Evolutionary conservation across 2,888 invertebrate species (phyloP), one percentile per base, ranked within the genome.

Genomic region (Slavum lentiscoides): DNA sequence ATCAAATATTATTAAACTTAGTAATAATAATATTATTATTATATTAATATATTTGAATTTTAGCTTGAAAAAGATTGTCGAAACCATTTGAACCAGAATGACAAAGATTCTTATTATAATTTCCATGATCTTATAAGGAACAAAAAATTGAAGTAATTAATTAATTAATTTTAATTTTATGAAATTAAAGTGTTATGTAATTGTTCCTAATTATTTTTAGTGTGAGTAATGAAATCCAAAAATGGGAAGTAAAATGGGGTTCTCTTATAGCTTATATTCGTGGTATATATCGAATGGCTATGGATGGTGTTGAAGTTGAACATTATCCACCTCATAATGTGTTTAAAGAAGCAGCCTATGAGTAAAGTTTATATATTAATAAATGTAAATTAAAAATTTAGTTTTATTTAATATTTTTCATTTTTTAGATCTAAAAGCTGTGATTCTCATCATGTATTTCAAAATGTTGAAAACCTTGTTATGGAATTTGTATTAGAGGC

Each of bases 401-500:
- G 49, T 39, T 17, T 68, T 67, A 7, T 68, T 37, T 4, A 21
- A 72, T 11, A 49, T 49, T 19, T 66, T 62, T 62, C 23, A 49
- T 49, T 49, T 69, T 70, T 6, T 58, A 80, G 80, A 43, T 80
- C 80, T 62, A 87, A 87, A 74, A 86, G 82, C 49, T 84, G 88
- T 83, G 91, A 92, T 87, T 89, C 91, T 58, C 90, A 91, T 85
- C 91, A 91, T 85, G 87, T 92, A 83, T 91, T 90, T 85, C 88
- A 90, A 85, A 88, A 90, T 84, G 86, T 91, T 83, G 90, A 91
- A 84, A 89, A 90, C 80, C 89, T 91, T 85, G 88, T 90, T 43
- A 88, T 90, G 84, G 90, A 91, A 85, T 90, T 90, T 86, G 90
- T 91, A 82, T 88, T 90, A 83, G 91, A 91, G 85, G 89, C 91